Conservation (phyloP, 2,797 vertebrate species). For the Acipenser oxyrinchus region DNA sequence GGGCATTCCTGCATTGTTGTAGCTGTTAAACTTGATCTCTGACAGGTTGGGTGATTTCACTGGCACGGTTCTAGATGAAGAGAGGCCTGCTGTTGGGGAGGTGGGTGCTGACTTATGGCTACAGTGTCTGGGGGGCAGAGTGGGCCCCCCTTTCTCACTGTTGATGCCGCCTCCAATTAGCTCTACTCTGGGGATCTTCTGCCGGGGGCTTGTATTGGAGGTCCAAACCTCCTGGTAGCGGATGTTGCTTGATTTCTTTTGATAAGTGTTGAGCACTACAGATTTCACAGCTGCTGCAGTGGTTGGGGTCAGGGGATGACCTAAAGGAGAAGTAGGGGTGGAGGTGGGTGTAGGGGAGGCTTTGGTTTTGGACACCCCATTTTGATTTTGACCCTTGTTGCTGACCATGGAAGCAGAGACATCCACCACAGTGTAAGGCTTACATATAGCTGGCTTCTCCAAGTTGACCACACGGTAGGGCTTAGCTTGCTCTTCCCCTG, state of each 20-base stretch:
- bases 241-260: constrained; percentile 76
- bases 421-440: constrained; percentile 94
- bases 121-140: constrained; percentile 63
- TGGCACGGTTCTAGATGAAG: constrained; percentile 81
- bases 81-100: constrained; percentile 79
- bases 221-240: constrained; percentile 98
- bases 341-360: constrained; percentile 57
- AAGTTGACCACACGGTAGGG: constrained; percentile 93
- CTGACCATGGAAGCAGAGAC: constrained; percentile 92
- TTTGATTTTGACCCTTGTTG: constrained; percentile 57
- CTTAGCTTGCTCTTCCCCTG: constrained; percentile 85
- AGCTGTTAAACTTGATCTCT: constrained; percentile 98
- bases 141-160: constrained; percentile 44
- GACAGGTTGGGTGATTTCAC: constrained; percentile 94
- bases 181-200: constrained; percentile 89
- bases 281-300: constrained; percentile 34
- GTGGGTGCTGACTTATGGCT: constrained; percentile 95
- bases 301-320: constrained; percentile 42
- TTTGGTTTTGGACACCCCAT: constrained; percentile 52
- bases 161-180: constrained; percentile 34
- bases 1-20: constrained; percentile 99
- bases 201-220: constrained; percentile 91
- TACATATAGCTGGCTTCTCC: constrained; percentile 86
- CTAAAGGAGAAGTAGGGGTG: constrained; percentile 44
- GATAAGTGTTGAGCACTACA: constrained; percentile 43